A percentile compares a stretch with the other conserved stretches of the same genome.
Conservation (phyloP, 64 coral and sea anemone genomes). For the Montipora capricornis region DNA sequence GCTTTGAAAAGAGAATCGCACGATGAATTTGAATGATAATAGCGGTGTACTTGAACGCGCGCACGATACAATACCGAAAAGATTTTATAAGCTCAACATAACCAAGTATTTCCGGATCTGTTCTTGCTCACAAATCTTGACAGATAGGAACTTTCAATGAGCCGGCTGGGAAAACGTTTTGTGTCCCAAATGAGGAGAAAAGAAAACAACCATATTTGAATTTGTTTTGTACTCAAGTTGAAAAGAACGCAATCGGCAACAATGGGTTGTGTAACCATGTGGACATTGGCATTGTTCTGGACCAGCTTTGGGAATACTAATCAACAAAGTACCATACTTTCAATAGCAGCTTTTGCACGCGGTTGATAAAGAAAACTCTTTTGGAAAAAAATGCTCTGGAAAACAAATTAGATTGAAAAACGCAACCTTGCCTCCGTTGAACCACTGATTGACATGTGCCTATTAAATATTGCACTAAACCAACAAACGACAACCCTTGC, state of each 20-base stretch:
- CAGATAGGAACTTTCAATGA: slow-evolving; percentile 21
- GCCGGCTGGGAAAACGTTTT: slow-evolving; percentile 24
- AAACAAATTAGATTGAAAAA: slow-evolving; percentile 21
- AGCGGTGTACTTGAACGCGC: slow-evolving; percentile 10
- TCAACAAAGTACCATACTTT: slow-evolving; percentile 21
- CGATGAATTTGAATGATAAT: slow-evolving; percentile 73
- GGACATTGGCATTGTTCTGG: slow-evolving; percentile 10
- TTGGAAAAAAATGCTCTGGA: slow-evolving; percentile 1
- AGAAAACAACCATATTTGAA: slow-evolving; percentile 42
- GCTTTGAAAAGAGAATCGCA: slow-evolving; percentile 44
- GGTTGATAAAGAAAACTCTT: background rate
- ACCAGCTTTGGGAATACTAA: slow-evolving; percentile 35
- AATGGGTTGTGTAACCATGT: slow-evolving; percentile 41
- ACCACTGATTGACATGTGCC: slow-evolving; percentile 21
- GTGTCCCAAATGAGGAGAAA: slow-evolving; percentile 18
- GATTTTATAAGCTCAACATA: slow-evolving; percentile 43
- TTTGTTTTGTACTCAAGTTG: slow-evolving; percentile 58
- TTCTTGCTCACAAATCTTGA: slow-evolving; percentile 22
- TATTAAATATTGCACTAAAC: slow-evolving; percentile 31
- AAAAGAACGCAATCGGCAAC: slow-evolving; percentile 41
- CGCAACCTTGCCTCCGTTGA: background rate
- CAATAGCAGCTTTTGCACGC: slow-evolving; percentile 20
- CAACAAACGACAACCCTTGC: slow-evolving; percentile 5
- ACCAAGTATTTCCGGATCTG: slow-evolving; percentile 68
- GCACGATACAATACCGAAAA: slow-evolving; percentile 67